Base-by-base conservation (phyloP, 2,797 vertebrate species). In the Staurois parvus region DNA sequence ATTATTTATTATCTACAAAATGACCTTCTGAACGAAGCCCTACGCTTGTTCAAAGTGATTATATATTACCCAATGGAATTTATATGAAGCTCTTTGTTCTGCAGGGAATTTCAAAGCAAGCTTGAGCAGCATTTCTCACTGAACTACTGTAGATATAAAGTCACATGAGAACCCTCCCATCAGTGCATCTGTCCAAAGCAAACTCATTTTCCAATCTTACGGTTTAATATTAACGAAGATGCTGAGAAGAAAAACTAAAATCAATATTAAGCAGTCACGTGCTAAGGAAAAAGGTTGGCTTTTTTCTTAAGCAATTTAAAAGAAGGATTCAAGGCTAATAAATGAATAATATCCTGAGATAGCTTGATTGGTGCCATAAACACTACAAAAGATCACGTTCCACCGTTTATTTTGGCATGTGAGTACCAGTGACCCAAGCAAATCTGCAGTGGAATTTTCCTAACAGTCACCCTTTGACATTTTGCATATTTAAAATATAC, bases 181-280 rank as follows among this genome's bases (percentile, higher is more conserved):
- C 40, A 78, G 73, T 78, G 10, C 64, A 17, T 30, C 69, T 83
- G 26, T 69, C 74, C 26, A 85, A 72, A 34, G 37, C 6, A 75
- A 84, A 82, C 75, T 45, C 17, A 78, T 78, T 77, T 79, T 72
- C n/a, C 74, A 82, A 83, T 78, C 79, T 68, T 62, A 45, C n/a
- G 32, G 79, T 79, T 85, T 78, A 79, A 79, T 83, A 88, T 85
- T 85, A 85, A 88, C 83, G 75, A 59, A 28, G 9, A 42, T 56
- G 28, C 59, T 30, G 26, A n/a, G 67, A 21, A 78, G 48, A 59
- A 64, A 40, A 67, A 26, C 68, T 29, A 24, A 42, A 40, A 75
- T 40, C 72, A 29, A 32, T 88, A 48, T 26, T 69, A 30, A 66
- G 29, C 29, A 81, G 19, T 56, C 72, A 42, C 32, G n/a, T 7